Percentiles rank a stretch among this genome's conserved stretches.
phyloP scores from a whole-genome alignment of 2,113 vertebrate genomes.

The Struthidea cinerea region DNA sequence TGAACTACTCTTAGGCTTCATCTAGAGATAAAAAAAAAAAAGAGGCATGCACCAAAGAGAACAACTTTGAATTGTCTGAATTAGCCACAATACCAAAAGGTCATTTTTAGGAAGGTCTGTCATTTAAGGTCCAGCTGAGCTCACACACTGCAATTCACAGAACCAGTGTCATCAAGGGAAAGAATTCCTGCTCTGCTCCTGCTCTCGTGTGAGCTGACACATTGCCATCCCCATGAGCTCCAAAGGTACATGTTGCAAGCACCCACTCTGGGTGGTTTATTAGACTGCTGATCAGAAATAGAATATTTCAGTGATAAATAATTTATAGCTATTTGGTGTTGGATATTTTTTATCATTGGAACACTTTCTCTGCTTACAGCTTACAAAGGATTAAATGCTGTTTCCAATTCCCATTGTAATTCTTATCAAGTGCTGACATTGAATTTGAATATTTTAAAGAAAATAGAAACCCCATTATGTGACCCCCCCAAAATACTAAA shows the following conservation, averaged over 20 bases:
- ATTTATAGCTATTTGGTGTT: not conserved
- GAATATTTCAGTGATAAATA: not conserved
- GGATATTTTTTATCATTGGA: not conserved
- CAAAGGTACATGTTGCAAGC: not conserved
- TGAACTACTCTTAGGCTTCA: not conserved
- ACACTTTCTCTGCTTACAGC: not conserved
- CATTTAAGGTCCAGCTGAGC: not conserved
- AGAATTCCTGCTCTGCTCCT: not conserved
- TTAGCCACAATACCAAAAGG: not conserved
- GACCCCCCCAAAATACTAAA: not conserved
- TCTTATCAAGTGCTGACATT: not conserved
- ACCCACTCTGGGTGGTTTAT: not conserved
- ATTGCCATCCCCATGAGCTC: accelerated
- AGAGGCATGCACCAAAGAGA: not conserved
- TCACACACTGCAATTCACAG: not conserved
- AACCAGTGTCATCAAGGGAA: not conserved
- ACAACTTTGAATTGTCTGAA: not conserved
- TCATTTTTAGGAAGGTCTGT: not conserved
- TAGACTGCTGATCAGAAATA: not conserved
- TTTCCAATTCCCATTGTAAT: not conserved
- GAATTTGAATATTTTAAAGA: not conserved
- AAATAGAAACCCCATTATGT: not conserved
- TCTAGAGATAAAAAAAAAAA: not conserved
- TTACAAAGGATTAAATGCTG: not conserved
- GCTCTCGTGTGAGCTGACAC: not conserved